A percentile compares a stretch with the other conserved stretches of the same genome.
Conservation (phyloP, 2,888 invertebrate species). For the Syritta pipiens region DNA sequence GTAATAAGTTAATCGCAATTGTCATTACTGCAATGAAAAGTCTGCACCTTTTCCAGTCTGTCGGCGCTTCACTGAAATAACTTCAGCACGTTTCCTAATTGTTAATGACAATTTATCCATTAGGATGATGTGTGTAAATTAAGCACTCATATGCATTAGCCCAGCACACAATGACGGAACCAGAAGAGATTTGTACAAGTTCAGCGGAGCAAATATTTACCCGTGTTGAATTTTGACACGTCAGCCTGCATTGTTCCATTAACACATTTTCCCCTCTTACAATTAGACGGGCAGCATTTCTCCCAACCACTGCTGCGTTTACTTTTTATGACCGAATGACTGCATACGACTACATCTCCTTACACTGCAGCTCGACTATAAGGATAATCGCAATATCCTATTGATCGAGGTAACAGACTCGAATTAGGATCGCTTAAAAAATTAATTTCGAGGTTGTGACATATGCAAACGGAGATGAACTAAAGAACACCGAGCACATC, state of each 20-base stretch:
- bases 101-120: constrained; percentile 35
- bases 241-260: constrained; percentile 34
- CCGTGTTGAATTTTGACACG: constrained; percentile 41
- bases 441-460: constrained; percentile 20
- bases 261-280: constrained; percentile 2
- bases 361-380: constrained; percentile 5
- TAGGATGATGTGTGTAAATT: constrained; percentile 12
- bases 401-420: constrained; percentile 4
- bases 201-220: constrained; percentile 32
- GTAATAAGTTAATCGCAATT: constrained; percentile 7
- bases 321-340: constrained; percentile 16
- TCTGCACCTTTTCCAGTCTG: constrained; percentile 16
- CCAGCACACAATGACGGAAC: neutral
- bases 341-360: neutral
- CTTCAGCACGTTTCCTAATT: constrained; percentile 2
- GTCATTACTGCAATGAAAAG: constrained; percentile 11
- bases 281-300: neutral
- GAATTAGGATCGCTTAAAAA: neutral
- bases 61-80: neutral
- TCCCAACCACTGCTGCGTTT: constrained; percentile 8
- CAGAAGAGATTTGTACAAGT: constrained; percentile 15
- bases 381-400: constrained; percentile 22
- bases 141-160: neutral
- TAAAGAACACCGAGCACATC: no score
- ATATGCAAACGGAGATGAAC: constrained; percentile 14